These are phyloP conservation scores for Catharus ustulatus DNA, from an alignment of 2,797 vertebrate genomes.

Conservation along the genomic window DNA sequence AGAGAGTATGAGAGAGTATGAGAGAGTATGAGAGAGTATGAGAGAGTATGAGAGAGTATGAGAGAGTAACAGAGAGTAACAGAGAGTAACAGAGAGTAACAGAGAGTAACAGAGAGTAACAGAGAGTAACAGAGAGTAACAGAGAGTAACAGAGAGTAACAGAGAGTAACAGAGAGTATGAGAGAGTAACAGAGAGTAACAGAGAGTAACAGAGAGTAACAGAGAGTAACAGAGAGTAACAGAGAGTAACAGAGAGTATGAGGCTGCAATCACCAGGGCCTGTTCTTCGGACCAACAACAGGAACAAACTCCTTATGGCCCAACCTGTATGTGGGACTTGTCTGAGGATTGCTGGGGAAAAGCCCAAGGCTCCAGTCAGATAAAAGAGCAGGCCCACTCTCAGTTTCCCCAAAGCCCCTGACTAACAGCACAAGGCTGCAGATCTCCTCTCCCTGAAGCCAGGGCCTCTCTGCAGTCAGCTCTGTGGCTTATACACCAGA, in stretches of 20 bases:
- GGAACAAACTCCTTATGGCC: not conserved
- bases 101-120: no score
- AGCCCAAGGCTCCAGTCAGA: not conserved
- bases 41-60: no score
- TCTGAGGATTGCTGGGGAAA: not conserved
- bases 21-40: no score
- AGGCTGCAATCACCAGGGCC: not conserved
- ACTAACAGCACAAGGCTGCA: not conserved
- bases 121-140: no score
- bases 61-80: no score
- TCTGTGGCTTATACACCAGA: not conserved
- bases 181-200: no score
- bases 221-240: no score
- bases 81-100: no score
- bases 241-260: accelerated
- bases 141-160: no score
- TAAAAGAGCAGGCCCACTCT: not conserved
- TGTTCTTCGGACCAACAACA: not conserved
- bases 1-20: no score
- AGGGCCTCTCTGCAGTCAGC: not conserved
- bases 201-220: no score
- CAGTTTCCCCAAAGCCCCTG: not conserved
- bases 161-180: no score
- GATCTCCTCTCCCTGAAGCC: not conserved
- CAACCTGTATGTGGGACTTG: not conserved